These are phyloP conservation scores for Eubasilissa regina DNA, from an alignment of 1,140 invertebrate species.

Conservation along the genomic window DNA sequence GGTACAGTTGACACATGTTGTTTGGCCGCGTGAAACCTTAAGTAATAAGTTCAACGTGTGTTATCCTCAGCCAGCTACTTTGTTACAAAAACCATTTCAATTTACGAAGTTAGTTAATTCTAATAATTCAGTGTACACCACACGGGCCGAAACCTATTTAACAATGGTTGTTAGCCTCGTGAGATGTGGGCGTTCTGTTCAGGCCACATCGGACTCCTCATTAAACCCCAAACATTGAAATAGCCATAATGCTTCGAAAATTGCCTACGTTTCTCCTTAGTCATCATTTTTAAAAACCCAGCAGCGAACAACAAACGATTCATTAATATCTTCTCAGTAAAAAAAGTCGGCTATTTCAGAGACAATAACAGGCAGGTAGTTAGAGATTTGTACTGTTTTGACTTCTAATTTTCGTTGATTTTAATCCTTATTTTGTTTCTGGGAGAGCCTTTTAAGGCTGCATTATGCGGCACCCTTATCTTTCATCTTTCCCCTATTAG, in stretches of 20 bases:
- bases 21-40: no score
- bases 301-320: constrained; percentile 20
- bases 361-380: not conserved
- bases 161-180: not conserved
- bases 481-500: constrained; percentile 31
- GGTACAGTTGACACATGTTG: no score
- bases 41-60: not conserved
- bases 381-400: not conserved
- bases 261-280: constrained; percentile 9
- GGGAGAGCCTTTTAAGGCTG: constrained; percentile 25
- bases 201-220: not conserved
- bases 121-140: not conserved
- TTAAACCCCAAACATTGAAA: constrained; percentile 34
- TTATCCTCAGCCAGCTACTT: not conserved
- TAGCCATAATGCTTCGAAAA: constrained; percentile 18
- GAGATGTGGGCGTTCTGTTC: constrained; percentile 21
- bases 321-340: constrained; percentile 14
- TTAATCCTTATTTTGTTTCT: constrained; percentile 21
- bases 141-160: constrained; percentile 1
- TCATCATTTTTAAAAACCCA: constrained; percentile 41
- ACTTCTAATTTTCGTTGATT: constrained; percentile 22
- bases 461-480: constrained; percentile 17
- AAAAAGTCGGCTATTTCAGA: not conserved
- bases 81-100: not conserved
- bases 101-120: constrained; percentile 14